Percentiles rank a stretch among this genome's conserved stretches.
Evolutionary conservation across 1,140 invertebrate genomes (phyloP).

Genomic region (Drosophila albomicans): DNA sequence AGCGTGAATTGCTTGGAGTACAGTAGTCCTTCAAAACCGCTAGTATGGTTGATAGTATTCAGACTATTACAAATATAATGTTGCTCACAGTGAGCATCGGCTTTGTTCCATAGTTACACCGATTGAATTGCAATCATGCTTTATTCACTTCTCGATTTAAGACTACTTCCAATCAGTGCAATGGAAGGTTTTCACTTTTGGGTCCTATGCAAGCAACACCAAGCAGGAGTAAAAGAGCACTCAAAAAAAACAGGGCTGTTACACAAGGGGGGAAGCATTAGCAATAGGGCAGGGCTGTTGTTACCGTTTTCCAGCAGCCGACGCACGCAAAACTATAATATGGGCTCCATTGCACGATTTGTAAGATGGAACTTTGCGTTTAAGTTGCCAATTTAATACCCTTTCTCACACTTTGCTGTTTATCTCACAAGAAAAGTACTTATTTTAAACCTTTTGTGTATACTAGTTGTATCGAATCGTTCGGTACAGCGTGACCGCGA

Average conservation of each 20-base stretch:
- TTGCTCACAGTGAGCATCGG: conserved; percentile 5
- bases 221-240: conserved; percentile 35
- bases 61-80: conserved; percentile 8
- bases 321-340: conserved; percentile 67
- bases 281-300: conserved; percentile 60
- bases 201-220: conserved; percentile 21
- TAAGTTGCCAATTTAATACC: conserved; percentile 51
- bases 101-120: neutral
- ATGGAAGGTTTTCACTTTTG: conserved; percentile 40
- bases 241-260: conserved; percentile 54
- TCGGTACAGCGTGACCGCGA: conserved; percentile 3
- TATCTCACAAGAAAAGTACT: conserved; percentile 75
- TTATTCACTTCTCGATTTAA: conserved; percentile 7
- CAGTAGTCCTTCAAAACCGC: conserved; percentile 37
- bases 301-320: conserved; percentile 73
- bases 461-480: conserved; percentile 57
- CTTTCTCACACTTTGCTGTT: conserved; percentile 48
- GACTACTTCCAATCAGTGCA: conserved; percentile 21
- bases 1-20: conserved; percentile 13
- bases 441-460: conserved; percentile 79
- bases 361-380: conserved; percentile 34
- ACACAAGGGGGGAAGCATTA: conserved; percentile 62
- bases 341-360: conserved; percentile 51
- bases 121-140: conserved; percentile 2
- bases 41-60: conserved; percentile 9